Evolutionary conservation across 2,888 invertebrate species (phyloP), one percentile per base, ranked within the genome.

Genomic region (Hypolimnas misippus): DNA sequence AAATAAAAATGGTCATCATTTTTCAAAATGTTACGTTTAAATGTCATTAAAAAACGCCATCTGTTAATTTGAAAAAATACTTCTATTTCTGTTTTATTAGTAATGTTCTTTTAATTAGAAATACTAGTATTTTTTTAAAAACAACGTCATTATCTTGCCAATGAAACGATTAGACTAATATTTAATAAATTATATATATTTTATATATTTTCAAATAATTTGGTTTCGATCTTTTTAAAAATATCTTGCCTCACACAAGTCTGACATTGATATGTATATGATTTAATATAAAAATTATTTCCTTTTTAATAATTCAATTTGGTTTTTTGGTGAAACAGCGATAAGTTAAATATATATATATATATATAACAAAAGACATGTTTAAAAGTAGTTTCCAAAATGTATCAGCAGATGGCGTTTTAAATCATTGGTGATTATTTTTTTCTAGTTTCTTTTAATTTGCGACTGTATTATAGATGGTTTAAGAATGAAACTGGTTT

Each of bases 401-500:
- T 49, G 16, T 29, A 38, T 49, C 60, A 54, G 61, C 54, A 66
- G 66, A 66, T 66, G 66, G 60, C 63, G 63, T 63, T 60, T 21
- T 7, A 1, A 49, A 29, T 17, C 0, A 12, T 4, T 29, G 14
- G 16, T 29, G 10, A 38, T 19, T 40, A 14, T 25, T 33, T 25
- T 38, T 8, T 6, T 21, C 14, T 2, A 33, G 8, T 14, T 16
- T 4, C 19, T 35, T 54, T 33, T 40, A 2, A 31, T 25, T 53
- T 64, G 66, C 66, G 66, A 64, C 66, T 66, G 66, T 58, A 21
- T 46, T 61, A n/a, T n/a, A n/a, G 42, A 50, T 58, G 33, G 52
- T 57, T 49, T 17, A 53, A 61, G 44, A n/a, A 49, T 56, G 56
- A 62, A 58, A 64, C 61, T 61, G 74, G 73, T 73, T 79, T 81